Evolutionary conservation across 1,140 invertebrate genomes (phyloP).

Genomic region (Trissolcus basalis): DNA sequence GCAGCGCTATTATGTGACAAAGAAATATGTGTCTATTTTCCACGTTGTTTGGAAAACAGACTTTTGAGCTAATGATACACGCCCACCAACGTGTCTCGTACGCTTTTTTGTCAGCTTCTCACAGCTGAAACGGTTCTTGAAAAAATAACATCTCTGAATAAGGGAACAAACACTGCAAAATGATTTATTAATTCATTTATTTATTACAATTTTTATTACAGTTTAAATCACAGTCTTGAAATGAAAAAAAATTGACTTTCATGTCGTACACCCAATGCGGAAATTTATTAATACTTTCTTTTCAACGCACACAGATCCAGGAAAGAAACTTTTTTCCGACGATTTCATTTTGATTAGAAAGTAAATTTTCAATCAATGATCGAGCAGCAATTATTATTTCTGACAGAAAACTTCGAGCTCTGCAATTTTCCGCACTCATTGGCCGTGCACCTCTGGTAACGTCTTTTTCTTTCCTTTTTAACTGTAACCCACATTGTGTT

Average conservation of each 20-base stretch:
- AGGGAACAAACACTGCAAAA: too few relatives aligned
- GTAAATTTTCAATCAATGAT: conserved; percentile 7
- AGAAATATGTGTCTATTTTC: conserved; percentile 47
- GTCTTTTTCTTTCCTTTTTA: neutral
- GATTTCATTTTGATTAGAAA: conserved; percentile 28
- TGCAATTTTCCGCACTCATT: conserved; percentile 29
- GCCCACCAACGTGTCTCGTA: conserved; percentile 14
- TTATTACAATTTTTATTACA: too few relatives aligned
- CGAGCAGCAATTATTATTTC: neutral
- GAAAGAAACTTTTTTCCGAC: conserved; percentile 23
- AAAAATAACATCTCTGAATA: neutral
- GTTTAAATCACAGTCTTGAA: neutral
- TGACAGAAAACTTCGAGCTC: conserved; percentile 22
- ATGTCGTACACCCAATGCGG: neutral
- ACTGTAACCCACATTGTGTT: conserved; percentile 7
- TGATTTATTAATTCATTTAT: too few relatives aligned
- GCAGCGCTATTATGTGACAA: conserved; percentile 21
- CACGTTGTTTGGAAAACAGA: conserved; percentile 44
- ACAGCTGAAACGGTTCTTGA: conserved; percentile 1
- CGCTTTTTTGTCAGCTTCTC: conserved; percentile 10
- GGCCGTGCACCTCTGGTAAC: neutral
- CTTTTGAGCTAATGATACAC: conserved; percentile 32
- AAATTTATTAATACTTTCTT: neutral
- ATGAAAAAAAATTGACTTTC: neutral
- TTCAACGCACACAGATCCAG: neutral